These are phyloP conservation scores for Squalus acanthias DNA, from an alignment of 2,797 vertebrate species.

Conservation along the genomic window DNA sequence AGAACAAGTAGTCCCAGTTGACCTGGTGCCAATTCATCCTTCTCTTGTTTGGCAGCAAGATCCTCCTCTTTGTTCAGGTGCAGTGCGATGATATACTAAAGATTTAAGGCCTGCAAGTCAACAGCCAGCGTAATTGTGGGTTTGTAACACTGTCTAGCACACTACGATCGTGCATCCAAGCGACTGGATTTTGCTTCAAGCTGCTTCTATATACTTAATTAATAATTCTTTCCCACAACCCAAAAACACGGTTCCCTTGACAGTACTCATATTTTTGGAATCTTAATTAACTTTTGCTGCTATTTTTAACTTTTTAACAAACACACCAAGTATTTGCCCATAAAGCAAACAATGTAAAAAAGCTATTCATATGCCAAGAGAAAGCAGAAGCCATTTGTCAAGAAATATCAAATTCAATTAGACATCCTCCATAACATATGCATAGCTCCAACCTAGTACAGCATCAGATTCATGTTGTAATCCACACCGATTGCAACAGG, in stretches of 20 bases:
- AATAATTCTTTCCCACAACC: neutral
- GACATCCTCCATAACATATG: neutral
- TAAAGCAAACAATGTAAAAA: neutral
- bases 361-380: neutral
- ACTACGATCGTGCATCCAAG: neutral
- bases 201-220: neutral
- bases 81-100: neutral
- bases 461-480: neutral
- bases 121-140: neutral
- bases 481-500: neutral
- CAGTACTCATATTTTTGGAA: neutral
- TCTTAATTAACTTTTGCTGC: neutral
- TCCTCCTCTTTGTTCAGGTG: neutral
- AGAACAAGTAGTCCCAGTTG: neutral
- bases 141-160: neutral
- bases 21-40: neutral
- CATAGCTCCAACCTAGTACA: neutral
- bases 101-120: neutral
- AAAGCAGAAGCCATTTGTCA: neutral
- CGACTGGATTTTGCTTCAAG: neutral
- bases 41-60: neutral
- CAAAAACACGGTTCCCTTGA: neutral
- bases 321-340: neutral
- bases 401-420: neutral
- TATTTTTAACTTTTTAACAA: neutral